Base-by-base conservation (phyloP, 2,888 invertebrate genomes). In the Nipponacmea schrenckii region DNA sequence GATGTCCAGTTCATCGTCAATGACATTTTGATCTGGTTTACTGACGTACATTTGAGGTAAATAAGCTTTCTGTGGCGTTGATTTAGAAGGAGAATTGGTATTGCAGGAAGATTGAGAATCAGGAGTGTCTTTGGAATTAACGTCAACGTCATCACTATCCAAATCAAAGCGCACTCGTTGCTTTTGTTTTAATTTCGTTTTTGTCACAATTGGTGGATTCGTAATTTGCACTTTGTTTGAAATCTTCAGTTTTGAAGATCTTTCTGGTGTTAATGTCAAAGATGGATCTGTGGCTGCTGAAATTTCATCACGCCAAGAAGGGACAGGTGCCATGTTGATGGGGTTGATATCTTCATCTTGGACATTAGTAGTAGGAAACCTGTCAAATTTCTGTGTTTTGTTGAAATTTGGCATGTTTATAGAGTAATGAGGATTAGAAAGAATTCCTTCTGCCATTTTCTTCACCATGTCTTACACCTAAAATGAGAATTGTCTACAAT, bases 211-310 rank as follows among this genome's bases (percentile, higher is more conserved):
- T 24, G 56, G 20, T 20, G 56, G 56, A 24, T 20, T 24, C 14
- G 24, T 24, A 24, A 20, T 24, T 56, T 24, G 20, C 10, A 10
- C 68, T 67, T 66, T 64, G 72, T 65, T 64, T 74, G 14, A 50
- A 50, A 27, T 48, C 68, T 46, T 71, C 65, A 1, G 48, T 48
- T 15, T 63, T 62, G 14, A 31, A 1, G 72, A 44, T 72, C 81
- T 81, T 64, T 83, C 81, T 46, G 85, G 85, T 3, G 85, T 85
- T 17, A 85, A 66, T 62, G 79, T 71, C 20, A 85, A 70, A 31
- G 77, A 71, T 10, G 83, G 83, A 56, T 84, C 83, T 50, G 81
- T 78, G 48, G 68, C 71, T 7, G 77, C 48, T 24, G 56, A 56
- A 24, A 56, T 56, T 24, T 56, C 24, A 10, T 56, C 56, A 24